Conservation (phyloP, 1,140 invertebrate species). For the Ceratina japonica region DNA sequence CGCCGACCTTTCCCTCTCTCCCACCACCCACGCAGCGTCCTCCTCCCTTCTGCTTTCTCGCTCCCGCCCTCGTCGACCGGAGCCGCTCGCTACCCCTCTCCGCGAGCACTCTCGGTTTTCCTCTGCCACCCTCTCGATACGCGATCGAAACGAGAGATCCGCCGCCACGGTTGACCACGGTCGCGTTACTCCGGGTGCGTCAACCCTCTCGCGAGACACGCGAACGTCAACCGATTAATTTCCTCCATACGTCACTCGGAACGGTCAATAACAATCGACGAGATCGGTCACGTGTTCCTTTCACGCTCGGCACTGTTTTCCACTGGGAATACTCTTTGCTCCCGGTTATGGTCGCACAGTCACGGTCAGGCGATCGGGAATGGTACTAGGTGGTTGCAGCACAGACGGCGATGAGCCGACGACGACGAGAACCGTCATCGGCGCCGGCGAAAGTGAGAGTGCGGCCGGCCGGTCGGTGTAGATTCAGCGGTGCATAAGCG, state of each 20-base stretch:
- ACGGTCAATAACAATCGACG: conserved; percentile 16
- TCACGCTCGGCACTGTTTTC: not conserved
- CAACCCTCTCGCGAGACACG: conserved; percentile 37
- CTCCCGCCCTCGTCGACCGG: conserved; percentile 50
- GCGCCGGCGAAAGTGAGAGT: conserved; percentile 77
- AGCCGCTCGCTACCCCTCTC: conserved; percentile 41
- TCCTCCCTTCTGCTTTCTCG: conserved; percentile 59
- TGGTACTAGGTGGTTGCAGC: conserved; percentile 42
- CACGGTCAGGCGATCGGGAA: conserved; percentile 15
- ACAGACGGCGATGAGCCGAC: conserved; percentile 60
- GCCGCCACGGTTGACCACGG: conserved; percentile 45
- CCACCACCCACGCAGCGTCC: conserved; percentile 60
- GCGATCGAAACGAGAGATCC: conserved; percentile 30
- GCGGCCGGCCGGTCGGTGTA: conserved; percentile 54
- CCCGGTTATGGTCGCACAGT: conserved; percentile 21
- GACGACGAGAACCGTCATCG: conserved; percentile 71
- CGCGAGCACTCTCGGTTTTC: conserved; percentile 52
- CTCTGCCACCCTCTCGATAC: conserved; percentile 54
- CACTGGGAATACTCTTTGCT: conserved; percentile 7
- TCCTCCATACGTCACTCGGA: not conserved
- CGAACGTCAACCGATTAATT: too few species aligned
- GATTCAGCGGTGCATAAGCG: conserved; percentile 61
- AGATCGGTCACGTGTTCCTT: conserved; percentile 18
- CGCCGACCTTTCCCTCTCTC: conserved; percentile 59
- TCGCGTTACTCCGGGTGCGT: conserved; percentile 47